phyloP scores from a whole-genome alignment of 2,888 invertebrate species.

The Anaspis maculata region DNA sequence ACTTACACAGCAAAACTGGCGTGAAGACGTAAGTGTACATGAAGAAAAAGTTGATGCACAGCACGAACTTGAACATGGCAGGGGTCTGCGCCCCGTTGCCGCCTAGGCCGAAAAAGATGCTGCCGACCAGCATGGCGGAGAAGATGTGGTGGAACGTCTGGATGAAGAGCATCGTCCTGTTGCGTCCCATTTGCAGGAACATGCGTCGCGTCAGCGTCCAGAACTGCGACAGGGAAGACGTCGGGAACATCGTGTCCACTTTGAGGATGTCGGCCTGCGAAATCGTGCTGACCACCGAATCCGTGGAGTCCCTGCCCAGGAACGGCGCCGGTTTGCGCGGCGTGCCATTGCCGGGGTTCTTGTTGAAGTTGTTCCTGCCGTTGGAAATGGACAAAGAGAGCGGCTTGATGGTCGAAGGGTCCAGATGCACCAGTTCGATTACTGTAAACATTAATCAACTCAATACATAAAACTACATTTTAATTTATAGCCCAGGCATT shows the following conservation, averaged over 20 bases:
- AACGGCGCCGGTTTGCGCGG: too few relatives aligned
- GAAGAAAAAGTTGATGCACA: slow-evolving; percentile 52
- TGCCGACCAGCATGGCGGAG: slow-evolving; percentile 48
- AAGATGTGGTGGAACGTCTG: slow-evolving; percentile 50
- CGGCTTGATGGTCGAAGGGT: slow-evolving; percentile 28
- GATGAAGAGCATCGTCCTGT: slow-evolving; percentile 46
- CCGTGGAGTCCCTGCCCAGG: too few relatives aligned
- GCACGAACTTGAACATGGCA: slow-evolving; percentile 53
- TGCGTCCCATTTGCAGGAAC: slow-evolving; percentile 48
- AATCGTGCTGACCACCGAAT: too few relatives aligned
- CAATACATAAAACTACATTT: too few relatives aligned
- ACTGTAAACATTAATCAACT: too few relatives aligned
- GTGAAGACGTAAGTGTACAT: slow-evolving; percentile 59
- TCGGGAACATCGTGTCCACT: slow-evolving; percentile 39
- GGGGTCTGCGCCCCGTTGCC: slow-evolving; percentile 49
- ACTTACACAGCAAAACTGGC: slow-evolving; percentile 54
- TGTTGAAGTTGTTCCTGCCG: slow-evolving; percentile 34
- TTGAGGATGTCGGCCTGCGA: slow-evolving; percentile 21
- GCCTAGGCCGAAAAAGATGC: slow-evolving; percentile 50
- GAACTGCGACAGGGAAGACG: slow-evolving; percentile 49
- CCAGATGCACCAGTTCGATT: slow-evolving; percentile 38
- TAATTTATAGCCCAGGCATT: too few relatives aligned
- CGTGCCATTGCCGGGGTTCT: too few relatives aligned
- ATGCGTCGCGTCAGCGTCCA: slow-evolving; percentile 47
- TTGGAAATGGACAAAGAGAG: slow-evolving; percentile 37